Evolutionary conservation across 2,113 vertebrate species (phyloP).

Genomic region (Actenoides hombroni): DNA sequence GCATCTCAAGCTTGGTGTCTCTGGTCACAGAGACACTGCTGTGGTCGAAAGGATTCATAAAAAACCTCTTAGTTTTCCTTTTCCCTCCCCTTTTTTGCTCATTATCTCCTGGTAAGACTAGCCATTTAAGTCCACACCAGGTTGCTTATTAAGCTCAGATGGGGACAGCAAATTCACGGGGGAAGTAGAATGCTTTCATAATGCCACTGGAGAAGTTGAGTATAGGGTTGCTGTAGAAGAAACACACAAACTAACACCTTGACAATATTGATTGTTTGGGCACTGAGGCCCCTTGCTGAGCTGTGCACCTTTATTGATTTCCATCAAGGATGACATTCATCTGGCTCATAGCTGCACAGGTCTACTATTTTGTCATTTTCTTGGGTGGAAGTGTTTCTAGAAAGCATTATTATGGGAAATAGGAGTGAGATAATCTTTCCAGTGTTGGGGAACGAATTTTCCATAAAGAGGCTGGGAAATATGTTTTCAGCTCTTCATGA

Average conservation of each 20-base stretch:
- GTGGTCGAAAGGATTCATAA: not conserved
- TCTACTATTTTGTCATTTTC: not conserved
- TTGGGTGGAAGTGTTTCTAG: not conserved
- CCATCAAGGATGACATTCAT: not conserved
- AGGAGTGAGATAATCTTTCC: not conserved
- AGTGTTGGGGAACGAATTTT: not conserved
- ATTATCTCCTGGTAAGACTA: not conserved
- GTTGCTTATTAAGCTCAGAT: not conserved
- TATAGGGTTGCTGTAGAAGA: not conserved
- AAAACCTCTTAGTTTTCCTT: not conserved
- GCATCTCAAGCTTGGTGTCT: not conserved
- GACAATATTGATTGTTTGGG: not conserved
- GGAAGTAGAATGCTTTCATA: not conserved
- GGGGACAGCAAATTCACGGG: not conserved
- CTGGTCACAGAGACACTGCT: not conserved
- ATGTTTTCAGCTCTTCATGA: not conserved
- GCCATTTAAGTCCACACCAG: not conserved
- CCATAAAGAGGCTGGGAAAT: not conserved
- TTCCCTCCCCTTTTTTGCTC: not conserved
- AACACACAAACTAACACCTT: not conserved
- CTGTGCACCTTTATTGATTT: not conserved
- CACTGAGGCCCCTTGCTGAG: not conserved
- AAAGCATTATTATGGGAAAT: not conserved
- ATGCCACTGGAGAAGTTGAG: not conserved
- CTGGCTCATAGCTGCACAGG: not conserved